Base-by-base conservation (phyloP, 1,140 invertebrate genomes). In the Leptopilina boulardi region DNA sequence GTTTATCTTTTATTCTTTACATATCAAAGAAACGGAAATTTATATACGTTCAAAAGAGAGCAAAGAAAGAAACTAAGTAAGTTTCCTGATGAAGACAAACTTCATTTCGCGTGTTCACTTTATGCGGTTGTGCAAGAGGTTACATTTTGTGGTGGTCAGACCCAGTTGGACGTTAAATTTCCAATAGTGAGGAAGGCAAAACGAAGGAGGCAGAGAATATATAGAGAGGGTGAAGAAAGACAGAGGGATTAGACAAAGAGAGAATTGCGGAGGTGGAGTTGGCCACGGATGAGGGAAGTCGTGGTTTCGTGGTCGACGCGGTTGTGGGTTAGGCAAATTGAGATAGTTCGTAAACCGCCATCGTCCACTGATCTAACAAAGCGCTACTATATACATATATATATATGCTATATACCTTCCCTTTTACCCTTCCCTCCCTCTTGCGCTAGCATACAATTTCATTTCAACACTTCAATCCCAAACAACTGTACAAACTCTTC, bases 341-440 rank as follows among this genome's bases (percentile, higher is more conserved):
- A 91, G 90, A 91, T 91, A 91, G 90, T 91, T 91, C 88, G 89
- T 84, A 87, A 90, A 91, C 89, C 90, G 84, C 90, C 77, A 82
- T 85, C 82, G 83, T 80, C 82, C 82, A 83, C 85, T 90, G 87
- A 89, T 86, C 87, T 80, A 83, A 83, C 86, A 79, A 82, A 77
- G 83, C 77, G 83, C 78, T 84, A 83, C 82, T 77, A 77, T 79
- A n/a, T n/a, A n/a, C n/a, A n/a, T n/a, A n/a, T n/a, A n/a, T n/a
- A n/a, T n/a, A 4, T 38, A 38, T 38, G 80, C 80, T 79, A 77
- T n/a, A n/a, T n/a, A n/a, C n/a, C n/a, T n/a, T n/a, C n/a, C 71
- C 78, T 77, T n/a, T 76, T 80, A 78, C 72, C 80, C 72, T 70
- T 79, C 77, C 70, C 77, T 84, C 78, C 77, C 73, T 77, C 82